Conservation (phyloP, 1,140 invertebrate species). For the Panagrolaimus sp. region DNA sequence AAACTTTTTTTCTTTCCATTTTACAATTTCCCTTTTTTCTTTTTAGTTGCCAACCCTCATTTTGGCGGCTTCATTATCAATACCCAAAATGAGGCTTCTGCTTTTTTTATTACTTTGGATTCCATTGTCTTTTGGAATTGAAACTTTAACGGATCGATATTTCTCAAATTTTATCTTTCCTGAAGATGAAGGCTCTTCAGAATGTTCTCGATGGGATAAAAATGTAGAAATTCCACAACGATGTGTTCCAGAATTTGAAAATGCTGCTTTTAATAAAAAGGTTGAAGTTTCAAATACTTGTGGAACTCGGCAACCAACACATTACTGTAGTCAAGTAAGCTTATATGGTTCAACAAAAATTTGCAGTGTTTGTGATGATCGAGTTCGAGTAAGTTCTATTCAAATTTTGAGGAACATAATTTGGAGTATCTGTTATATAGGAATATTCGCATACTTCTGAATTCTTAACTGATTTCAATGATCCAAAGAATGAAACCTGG, state of each 20-base stretch:
- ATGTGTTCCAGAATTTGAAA: constrained; percentile 90
- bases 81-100: too few species aligned
- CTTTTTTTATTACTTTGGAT: too few species aligned
- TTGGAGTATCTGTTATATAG: constrained; percentile 46
- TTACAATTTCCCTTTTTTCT: too few species aligned
- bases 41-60: too few species aligned
- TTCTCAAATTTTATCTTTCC: constrained; percentile 7
- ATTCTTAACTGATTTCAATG: constrained; percentile 83
- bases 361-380: constrained; percentile 10
- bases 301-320: constrained; percentile 69
- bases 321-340: constrained; percentile 53
- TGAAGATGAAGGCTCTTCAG: constrained; percentile 32
- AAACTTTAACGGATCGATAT: not conserved
- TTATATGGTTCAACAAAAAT: not conserved
- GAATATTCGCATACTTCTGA: constrained; percentile 68
- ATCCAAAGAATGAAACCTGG: constrained; percentile 81
- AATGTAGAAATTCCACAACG: constrained; percentile 66
- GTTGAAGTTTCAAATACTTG: constrained; percentile 94
- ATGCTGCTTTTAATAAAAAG: constrained; percentile 78
- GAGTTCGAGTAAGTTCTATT: constrained; percentile 25
- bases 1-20: too few species aligned
- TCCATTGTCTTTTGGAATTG: too few species aligned
- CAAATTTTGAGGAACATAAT: not conserved
- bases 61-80: too few species aligned
- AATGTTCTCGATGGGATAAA: constrained; percentile 63